Evolutionary conservation across 2,113 vertebrate genomes (phyloP).

Genomic region (Campylomormyrus numenius): DNA sequence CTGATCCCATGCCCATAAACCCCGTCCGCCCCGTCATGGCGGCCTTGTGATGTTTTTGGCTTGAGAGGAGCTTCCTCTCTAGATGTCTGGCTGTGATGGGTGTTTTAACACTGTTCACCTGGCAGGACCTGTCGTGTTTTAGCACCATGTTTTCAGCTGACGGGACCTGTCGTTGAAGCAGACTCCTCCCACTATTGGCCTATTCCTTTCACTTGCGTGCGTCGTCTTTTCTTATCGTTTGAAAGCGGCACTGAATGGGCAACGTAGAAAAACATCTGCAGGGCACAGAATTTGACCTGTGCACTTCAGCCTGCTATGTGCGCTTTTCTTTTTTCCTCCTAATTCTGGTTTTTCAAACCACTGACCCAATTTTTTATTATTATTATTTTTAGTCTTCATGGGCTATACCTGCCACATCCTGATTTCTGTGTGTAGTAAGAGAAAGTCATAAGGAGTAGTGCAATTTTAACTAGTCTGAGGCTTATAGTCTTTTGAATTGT

Average conservation of each 20-base stretch:
- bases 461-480: background rate
- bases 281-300: background rate
- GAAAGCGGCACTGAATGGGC: background rate
- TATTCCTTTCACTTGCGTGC: background rate
- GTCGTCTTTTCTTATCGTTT: background rate
- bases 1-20: background rate
- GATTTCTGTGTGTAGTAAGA: background rate
- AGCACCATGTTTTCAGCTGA: background rate
- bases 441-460: background rate
- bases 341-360: background rate
- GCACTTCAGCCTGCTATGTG: background rate
- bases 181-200: background rate
- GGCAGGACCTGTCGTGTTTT: background rate
- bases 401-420: background rate
- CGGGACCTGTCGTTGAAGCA: background rate
- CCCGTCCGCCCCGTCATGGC: background rate
- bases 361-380: background rate
- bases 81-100: background rate
- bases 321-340: too few species aligned
- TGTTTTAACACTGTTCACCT: background rate
- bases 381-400: background rate
- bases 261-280: background rate
- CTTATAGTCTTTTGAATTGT: background rate
- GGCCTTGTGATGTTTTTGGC: background rate
- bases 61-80: background rate